Base-by-base conservation (phyloP, 2,888 invertebrate genomes). In the Ophion costatus region DNA sequence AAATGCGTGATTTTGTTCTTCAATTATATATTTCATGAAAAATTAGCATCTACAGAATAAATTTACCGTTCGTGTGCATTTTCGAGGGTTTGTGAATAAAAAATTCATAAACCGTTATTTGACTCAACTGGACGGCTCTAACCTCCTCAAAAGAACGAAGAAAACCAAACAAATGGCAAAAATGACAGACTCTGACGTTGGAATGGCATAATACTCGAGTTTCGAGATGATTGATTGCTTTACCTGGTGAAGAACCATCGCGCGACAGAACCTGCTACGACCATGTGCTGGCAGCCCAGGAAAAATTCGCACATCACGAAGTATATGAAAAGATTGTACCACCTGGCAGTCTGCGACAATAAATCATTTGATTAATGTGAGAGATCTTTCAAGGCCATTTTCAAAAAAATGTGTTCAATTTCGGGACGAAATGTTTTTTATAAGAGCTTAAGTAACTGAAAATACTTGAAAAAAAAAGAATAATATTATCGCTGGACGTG, bases 191-290 rank as follows among this genome's bases (percentile, higher is more conserved):
- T 24, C 5, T 33, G 33, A 24, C 69, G 33, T 66, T 33, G 7
- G 9, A 57, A 56, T 70, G 24, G 59, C 64, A 75, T 57, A 38
- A 56, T 63, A 70, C 63, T 70, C 51, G 51, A 56, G 59, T 77
- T 70, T 70, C 6, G 17, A 17, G 22, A 79, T 70, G 56, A 56
- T 56, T 20, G 45, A 78, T 63, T 20, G 64, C 57, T 63, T 80
- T 90, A 96, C 96, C 95, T 95, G 11, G 95, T 94, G 90, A 96
- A 96, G 90, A 95, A 96, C 96, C 96, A 96, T 11, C 94, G 94
- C 0, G 95, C 94, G 5, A 96, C 95, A n/a, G 96, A 94, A 5
- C 95, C 95, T 61, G 96, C 95, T 64, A 96, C 94, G 22, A 96
- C 94, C 93, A 96, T 94, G 89, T 96, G 95, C 88, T 96, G 96